A percentile compares a stretch with the other conserved stretches of the same genome.
phyloP scores from a whole-genome alignment of 1,140 invertebrate species.

The Acromyrmex heyeri region DNA sequence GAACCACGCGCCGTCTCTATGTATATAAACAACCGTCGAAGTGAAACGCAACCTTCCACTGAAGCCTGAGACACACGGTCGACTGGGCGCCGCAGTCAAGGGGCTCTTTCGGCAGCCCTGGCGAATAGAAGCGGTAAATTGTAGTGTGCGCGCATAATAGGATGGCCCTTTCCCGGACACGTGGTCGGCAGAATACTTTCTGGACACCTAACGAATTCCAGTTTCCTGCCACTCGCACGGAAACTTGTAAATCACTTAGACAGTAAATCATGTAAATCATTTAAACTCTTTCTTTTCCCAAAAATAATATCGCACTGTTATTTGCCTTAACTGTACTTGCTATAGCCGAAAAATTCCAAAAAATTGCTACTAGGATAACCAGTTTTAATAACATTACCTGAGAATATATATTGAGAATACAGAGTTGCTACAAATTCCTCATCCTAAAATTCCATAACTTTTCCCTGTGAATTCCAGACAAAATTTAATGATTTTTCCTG shows the following conservation, averaged over 20 bases:
- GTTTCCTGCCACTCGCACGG: conserved; percentile 34
- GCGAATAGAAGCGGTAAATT: conserved; percentile 46
- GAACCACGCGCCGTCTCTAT: conserved; percentile 1
- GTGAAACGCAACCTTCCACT: conserved; percentile 12
- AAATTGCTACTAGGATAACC: background rate
- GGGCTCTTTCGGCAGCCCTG: conserved; percentile 33
- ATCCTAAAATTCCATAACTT: no score
- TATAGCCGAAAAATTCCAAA: background rate
- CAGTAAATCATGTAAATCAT: no score
- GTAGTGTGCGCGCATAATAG: conserved; percentile 55
- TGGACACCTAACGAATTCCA: conserved; percentile 33
- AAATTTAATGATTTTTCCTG: no score
- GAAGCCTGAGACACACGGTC: conserved; percentile 30
- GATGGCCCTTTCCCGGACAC: conserved; percentile 33
- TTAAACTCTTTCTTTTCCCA: background rate
- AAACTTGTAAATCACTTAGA: background rate
- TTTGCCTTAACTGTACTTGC: background rate
- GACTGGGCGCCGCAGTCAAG: conserved; percentile 40
- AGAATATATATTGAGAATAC: background rate
- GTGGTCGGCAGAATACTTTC: conserved; percentile 29
- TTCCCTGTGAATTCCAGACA: no score
- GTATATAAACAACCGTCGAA: background rate
- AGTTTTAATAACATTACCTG: background rate
- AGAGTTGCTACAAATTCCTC: no score
- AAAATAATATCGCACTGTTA: background rate